Base-by-base conservation (phyloP, 2,797 vertebrate genomes). In the Nyctibius grandis region DNA sequence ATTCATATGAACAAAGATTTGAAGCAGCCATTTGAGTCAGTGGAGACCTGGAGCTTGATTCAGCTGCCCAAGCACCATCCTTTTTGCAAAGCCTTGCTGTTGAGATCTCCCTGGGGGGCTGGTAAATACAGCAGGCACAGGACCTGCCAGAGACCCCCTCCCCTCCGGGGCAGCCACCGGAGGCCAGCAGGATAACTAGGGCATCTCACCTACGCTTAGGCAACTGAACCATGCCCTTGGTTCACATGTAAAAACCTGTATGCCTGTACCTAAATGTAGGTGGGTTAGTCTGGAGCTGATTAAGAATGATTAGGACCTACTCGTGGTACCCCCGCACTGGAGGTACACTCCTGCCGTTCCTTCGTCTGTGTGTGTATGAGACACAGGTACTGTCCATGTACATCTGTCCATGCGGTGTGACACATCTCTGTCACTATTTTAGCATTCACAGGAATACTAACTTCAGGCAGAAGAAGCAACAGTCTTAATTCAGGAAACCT, bases 161-260 rank as follows among this genome's bases (percentile, higher is more conserved):
- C 1, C 18, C 29, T 23, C 16, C 0, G 0, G 9, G 5, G 34
- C n/a, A 78, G 57, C 48, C 51, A 15, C 15, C 3, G 3, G 33
- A 67, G 51, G 9, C 17, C 72, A 85, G 38, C n/a, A 51, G 53
- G 54, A 48, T 21, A 61, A 42, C 12, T 3, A 31, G 28, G 15
- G 25, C 60, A 77, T 34, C 60, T 74, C 77, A 74, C 8, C 48
- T 77, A 5, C 0, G 1, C 36, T 45, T 54, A 34, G 21, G 18
- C 13, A 91, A 48, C 53, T 42, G 42, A 86, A 31, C 15, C 8
- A 10, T 28, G 48, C 3, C 33, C 33, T 47, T 47, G 9, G 15
- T 12, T 70, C 68, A 28, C 4, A 2, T 12, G 5, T 25, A 17
- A 82, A 78, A 83, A 64, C n/a, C 29, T n/a, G 14, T 54, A 36